These are phyloP conservation scores for Phenacoccus solenopsis DNA, from an alignment of 1,140 invertebrate species.

Conservation along the genomic window DNA sequence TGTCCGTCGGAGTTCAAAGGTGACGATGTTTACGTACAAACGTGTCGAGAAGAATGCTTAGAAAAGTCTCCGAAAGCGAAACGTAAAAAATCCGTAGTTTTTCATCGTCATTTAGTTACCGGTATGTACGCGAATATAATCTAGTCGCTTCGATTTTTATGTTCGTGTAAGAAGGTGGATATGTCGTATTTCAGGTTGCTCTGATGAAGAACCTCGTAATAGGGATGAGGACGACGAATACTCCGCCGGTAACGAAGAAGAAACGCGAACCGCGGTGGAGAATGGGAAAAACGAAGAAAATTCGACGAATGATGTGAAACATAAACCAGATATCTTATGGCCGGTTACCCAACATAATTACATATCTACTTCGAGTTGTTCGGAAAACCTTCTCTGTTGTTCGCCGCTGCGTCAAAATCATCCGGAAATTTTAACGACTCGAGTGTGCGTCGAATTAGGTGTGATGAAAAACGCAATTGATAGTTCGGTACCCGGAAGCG, in stretches of 20 bases:
- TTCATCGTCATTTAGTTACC: slow-evolving; percentile 21
- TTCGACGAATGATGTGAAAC: not conserved
- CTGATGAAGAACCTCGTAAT: not conserved
- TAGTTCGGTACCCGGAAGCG: slow-evolving; percentile 3
- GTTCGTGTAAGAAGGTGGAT: not conserved
- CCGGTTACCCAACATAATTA: not conserved
- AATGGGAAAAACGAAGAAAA: not conserved
- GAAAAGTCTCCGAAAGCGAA: not conserved
- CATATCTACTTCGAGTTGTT: not conserved
- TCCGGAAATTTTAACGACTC: slow-evolving; percentile 28
- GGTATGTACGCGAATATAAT: not conserved
- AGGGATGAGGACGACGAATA: not conserved
- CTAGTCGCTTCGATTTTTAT: not conserved
- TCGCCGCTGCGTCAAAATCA: not conserved
- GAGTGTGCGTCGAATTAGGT: slow-evolving; percentile 30
- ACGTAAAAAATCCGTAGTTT: slow-evolving; percentile 20
- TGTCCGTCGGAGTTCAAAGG: not conserved
- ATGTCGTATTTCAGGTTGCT: not conserved
- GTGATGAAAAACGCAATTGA: slow-evolving; percentile 22
- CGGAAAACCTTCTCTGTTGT: not conserved
- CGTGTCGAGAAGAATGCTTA: not conserved
- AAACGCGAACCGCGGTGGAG: no score
- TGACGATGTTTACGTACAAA: not conserved
- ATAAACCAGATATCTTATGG: not conserved
- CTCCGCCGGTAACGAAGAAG: not conserved